phyloP scores from a whole-genome alignment of 2,113 vertebrate species.

The Naja naja region DNA sequence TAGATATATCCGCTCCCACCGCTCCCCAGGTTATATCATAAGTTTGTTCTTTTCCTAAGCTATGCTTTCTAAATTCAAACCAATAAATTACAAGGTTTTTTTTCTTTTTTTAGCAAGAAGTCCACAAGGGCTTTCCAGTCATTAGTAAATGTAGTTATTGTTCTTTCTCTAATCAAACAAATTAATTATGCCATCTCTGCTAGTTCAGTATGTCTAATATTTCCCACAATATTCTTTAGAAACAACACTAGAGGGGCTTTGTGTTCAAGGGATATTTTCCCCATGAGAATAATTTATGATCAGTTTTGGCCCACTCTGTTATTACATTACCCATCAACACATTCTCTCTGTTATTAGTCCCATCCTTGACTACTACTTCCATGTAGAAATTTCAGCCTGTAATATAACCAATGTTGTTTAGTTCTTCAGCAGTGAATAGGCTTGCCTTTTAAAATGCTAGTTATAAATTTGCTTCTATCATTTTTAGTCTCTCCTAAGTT shows the following conservation, averaged over 20 bases:
- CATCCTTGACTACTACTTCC: not conserved
- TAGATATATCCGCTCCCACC: no score
- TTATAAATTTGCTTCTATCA: not conserved
- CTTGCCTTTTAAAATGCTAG: not conserved
- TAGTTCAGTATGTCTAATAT: not conserved
- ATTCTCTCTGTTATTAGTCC: not conserved
- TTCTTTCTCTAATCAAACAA: not conserved
- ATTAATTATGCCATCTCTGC: not conserved
- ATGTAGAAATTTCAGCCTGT: not conserved
- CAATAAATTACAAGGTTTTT: not conserved
- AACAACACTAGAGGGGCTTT: not conserved
- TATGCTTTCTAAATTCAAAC: not conserved
- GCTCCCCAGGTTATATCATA: not conserved
- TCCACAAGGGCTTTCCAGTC: not conserved
- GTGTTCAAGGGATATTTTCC: not conserved
- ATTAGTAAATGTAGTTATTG: not conserved
- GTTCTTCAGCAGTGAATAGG: not conserved
- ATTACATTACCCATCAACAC: not conserved
- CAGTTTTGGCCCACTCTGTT: not conserved
- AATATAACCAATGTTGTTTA: not conserved
- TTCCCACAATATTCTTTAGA: not conserved
- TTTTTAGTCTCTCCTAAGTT: not conserved
- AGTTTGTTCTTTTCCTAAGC: not conserved
- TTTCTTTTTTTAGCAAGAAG: not conserved
- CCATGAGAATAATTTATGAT: not conserved